These are phyloP conservation scores for Actinostola sp. DNA, from an alignment of 92 coral and sea anemone genomes.

Conservation along the genomic window DNA sequence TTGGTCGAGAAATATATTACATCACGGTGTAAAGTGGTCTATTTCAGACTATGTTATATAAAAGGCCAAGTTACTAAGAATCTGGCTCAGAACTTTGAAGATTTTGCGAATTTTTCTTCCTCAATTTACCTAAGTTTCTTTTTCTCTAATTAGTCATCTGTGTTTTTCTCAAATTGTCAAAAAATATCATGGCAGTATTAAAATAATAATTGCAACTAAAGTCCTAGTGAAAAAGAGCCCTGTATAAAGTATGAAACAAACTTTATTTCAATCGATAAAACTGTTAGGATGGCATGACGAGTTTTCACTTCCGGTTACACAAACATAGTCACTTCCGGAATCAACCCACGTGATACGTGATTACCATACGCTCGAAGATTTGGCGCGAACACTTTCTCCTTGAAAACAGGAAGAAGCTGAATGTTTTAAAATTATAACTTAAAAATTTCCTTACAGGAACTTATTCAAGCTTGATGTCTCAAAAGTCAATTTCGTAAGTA, in stretches of 20 bases:
- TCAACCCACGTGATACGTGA: constrained; percentile 30
- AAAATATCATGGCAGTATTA: too few relatives aligned
- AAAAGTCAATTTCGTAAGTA: constrained; percentile 87
- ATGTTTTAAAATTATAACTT: not conserved
- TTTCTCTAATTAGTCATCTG: too few relatives aligned
- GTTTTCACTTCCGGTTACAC: constrained; percentile 16
- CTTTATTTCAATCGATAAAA: too few relatives aligned
- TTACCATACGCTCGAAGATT: constrained; percentile 26
- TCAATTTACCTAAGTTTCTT: too few relatives aligned
- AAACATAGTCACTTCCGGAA: constrained; percentile 29
- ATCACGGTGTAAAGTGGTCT: constrained; percentile 1
- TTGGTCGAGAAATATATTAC: not conserved
- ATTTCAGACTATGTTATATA: not conserved
- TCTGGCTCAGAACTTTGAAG: not conserved
- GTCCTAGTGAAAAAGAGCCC: too few relatives aligned
- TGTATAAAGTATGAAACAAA: too few relatives aligned
- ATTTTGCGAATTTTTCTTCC: too few relatives aligned
- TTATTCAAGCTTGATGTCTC: constrained; percentile 55
- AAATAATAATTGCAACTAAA: too few relatives aligned
- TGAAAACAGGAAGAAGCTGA: not conserved
- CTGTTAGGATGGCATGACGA: not conserved
- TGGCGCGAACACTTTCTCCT: constrained; percentile 41
- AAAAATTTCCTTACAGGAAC: not conserved
- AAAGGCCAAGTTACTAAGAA: not conserved
- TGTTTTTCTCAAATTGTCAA: too few relatives aligned